phyloP scores from a whole-genome alignment of 2,113 vertebrate species.

The Parus major region DNA sequence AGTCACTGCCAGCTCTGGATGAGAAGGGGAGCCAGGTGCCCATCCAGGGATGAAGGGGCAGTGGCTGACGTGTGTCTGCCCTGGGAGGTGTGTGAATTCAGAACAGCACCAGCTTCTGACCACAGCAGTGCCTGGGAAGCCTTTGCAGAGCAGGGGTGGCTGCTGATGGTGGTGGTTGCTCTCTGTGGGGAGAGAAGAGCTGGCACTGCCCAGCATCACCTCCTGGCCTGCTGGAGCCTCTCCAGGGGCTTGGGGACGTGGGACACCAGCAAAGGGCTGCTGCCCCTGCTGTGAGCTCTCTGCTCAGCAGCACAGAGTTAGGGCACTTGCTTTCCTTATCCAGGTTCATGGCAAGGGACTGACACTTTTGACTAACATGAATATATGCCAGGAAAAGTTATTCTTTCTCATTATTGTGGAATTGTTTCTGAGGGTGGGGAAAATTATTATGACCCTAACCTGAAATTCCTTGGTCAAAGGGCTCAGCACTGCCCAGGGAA shows the following conservation, averaged over 20 bases:
- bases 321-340: background rate
- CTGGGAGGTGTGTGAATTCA: fast-evolving
- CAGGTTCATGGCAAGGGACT: too few species aligned
- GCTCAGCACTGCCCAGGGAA: background rate
- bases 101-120: fast-evolving
- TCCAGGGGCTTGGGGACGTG: background rate
- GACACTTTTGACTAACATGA: background rate
- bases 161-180: background rate
- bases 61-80: background rate
- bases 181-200: background rate
- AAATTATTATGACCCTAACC: background rate
- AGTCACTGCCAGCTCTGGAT: background rate
- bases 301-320: background rate
- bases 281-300: background rate
- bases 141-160: fast-evolving
- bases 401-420: background rate
- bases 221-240: background rate
- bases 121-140: background rate
- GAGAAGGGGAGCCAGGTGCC: background rate
- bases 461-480: background rate
- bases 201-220: background rate
- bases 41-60: background rate
- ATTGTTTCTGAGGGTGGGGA: background rate
- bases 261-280: background rate
- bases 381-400: background rate